phyloP scores from a whole-genome alignment of 2,113 vertebrate species.

The Chascanopsetta lugubris region DNA sequence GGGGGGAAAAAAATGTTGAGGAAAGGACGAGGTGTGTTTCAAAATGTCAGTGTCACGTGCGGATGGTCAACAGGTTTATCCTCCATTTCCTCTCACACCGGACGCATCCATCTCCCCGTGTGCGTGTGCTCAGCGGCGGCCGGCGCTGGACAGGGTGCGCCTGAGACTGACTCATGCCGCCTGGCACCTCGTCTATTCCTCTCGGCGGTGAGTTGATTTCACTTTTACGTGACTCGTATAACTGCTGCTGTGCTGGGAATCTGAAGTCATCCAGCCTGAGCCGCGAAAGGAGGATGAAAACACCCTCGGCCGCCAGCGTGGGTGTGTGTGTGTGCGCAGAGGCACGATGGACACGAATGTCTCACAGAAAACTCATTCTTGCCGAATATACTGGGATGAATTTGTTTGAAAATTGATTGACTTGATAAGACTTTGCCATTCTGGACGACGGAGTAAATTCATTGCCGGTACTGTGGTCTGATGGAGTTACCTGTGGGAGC shows the following conservation, averaged over 20 bases:
- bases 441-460: no score
- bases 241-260: constrained; percentile 63
- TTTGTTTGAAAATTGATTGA: no score
- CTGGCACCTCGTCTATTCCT: constrained; percentile 31
- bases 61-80: constrained; percentile 34
- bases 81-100: not conserved
- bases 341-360: constrained; percentile 11
- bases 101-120: constrained; percentile 8
- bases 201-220: constrained; percentile 31
- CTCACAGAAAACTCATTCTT: constrained; percentile 18
- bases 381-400: no score
- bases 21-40: not conserved
- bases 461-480: no score
- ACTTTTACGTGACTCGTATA: constrained; percentile 49
- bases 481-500: no score
- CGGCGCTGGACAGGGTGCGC: constrained; percentile 16
- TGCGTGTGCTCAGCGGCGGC: not conserved
- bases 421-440: no score
- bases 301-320: constrained; percentile 60
- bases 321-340: constrained; percentile 38
- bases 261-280: constrained; percentile 51
- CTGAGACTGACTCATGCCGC: constrained; percentile 22
- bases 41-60: constrained; percentile 1
- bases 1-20: not conserved
- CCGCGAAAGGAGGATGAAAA: constrained; percentile 52